Evolutionary conservation across 2,888 invertebrate species (phyloP).

Genomic region (Synergus japonicus): DNA sequence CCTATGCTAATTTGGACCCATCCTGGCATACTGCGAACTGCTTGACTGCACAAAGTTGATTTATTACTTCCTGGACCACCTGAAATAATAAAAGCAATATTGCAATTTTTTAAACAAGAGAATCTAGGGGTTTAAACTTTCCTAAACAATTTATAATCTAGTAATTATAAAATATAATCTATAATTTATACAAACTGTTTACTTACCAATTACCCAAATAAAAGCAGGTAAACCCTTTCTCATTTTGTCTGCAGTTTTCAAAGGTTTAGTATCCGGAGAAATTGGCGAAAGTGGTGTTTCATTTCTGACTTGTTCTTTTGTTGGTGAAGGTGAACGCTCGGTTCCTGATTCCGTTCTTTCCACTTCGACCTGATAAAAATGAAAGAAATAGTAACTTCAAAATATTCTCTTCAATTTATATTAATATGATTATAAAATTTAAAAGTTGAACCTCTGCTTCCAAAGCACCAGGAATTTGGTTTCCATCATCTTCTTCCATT

Average conservation of each 20-base stretch:
- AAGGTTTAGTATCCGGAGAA: conserved; percentile 59
- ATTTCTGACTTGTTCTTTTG: conserved; percentile 57
- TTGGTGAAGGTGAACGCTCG: conserved; percentile 33
- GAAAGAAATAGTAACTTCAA: neutral
- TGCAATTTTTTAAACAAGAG: neutral
- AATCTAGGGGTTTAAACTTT: no score
- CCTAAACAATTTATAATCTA: no score
- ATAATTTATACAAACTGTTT: neutral
- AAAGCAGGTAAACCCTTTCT: conserved; percentile 75
- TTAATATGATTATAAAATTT: neutral
- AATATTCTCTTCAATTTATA: neutral
- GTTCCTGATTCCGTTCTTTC: conserved; percentile 61
- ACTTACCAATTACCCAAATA: conserved; percentile 79
- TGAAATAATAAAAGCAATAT: conserved; percentile 56
- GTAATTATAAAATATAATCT: no score
- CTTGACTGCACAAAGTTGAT: conserved; percentile 86
- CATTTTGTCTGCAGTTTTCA: conserved; percentile 68
- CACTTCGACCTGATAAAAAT: conserved; percentile 67
- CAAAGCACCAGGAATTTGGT: conserved; percentile 59
- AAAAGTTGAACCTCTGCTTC: conserved; percentile 67
- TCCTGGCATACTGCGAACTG: conserved; percentile 83
- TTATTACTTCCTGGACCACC: conserved; percentile 97
- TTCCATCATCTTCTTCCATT: conserved; percentile 55
- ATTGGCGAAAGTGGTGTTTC: conserved; percentile 57
- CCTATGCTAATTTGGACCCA: conserved; percentile 91